A percentile compares a stretch with the other conserved stretches of the same genome.
Conservation (phyloP, 2,888 invertebrate species). For the Drosophila meridionalis region DNA sequence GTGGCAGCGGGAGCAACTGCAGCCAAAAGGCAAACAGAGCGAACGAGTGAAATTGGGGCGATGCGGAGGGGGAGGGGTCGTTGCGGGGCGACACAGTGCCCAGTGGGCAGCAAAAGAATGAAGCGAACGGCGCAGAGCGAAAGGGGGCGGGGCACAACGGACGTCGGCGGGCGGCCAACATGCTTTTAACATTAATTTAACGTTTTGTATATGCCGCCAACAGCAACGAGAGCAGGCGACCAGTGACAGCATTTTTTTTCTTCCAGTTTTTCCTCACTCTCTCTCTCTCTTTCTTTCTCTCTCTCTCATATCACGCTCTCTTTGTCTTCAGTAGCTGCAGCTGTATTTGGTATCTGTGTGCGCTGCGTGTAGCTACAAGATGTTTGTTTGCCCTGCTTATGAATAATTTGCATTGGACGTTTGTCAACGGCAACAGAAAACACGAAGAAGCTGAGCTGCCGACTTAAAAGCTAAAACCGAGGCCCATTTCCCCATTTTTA, state of each 20-base stretch:
- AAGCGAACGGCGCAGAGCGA: conserved; percentile 11
- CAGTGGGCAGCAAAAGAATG: conserved; percentile 31
- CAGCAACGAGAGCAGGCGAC: conserved; percentile 10
- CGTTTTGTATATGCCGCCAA: conserved; percentile 47
- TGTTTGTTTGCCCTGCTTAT: conserved; percentile 70
- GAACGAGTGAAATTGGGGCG: conserved; percentile 2
- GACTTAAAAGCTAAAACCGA: conserved; percentile 38
- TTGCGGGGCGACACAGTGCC: conserved; percentile 9
- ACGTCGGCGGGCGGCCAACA: conserved; percentile 33
- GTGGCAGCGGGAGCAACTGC: conserved; percentile 38
- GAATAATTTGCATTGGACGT: conserved; percentile 72
- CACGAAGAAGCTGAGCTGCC: conserved; percentile 20
- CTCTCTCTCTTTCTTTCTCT: not conserved
- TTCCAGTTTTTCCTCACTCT: not conserved
- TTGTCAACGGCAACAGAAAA: conserved; percentile 40
- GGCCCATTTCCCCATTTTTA: conserved; percentile 26
- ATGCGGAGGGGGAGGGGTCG: not conserved
- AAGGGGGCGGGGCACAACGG: conserved; percentile 5
- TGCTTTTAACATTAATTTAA: conserved; percentile 66
- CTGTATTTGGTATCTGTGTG: not conserved
- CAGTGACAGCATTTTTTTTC: conserved; percentile 32
- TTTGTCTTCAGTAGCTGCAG: not conserved
- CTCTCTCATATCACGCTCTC: not conserved
- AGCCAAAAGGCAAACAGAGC: conserved; percentile 58
- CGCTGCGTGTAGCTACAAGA: conserved; percentile 45